Conservation (phyloP, 2,888 invertebrate species). For the Parnassius orleans region DNA sequence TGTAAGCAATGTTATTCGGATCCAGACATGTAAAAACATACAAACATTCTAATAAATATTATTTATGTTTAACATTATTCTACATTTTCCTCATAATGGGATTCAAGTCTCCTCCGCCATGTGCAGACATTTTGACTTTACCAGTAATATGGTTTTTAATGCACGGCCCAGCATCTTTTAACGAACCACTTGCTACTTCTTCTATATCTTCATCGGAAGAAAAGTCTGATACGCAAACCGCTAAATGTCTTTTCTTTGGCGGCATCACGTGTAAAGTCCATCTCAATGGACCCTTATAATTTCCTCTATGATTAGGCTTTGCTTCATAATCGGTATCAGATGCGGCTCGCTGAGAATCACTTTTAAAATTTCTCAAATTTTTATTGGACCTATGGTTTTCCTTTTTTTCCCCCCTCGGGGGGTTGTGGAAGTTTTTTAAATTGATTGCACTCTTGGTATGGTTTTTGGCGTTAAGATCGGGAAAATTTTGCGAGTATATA, state of each 20-base stretch:
- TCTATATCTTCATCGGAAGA: constrained; percentile 68
- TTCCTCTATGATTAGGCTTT: constrained; percentile 43
- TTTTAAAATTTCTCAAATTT: constrained; percentile 50
- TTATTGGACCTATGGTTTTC: constrained; percentile 61
- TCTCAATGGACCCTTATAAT: constrained; percentile 59
- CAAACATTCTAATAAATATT: constrained; percentile 6
- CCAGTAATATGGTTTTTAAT: constrained; percentile 54
- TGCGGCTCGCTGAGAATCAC: constrained; percentile 60
- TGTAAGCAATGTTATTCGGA: background rate
- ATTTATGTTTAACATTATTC: constrained; percentile 26
- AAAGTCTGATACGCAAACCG: constrained; percentile 64
- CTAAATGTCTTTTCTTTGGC: constrained; percentile 68
- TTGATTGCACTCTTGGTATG: constrained; percentile 66
- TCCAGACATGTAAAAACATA: constrained; percentile 4
- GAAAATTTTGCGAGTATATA: constrained; percentile 74
- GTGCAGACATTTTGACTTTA: constrained; percentile 64
- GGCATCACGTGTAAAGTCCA: constrained; percentile 65
- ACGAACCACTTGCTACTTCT: constrained; percentile 46
- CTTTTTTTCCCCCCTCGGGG: constrained; percentile 79
- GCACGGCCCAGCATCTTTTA: constrained; percentile 61
- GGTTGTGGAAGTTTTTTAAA: constrained; percentile 79
- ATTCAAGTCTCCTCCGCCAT: constrained; percentile 70
- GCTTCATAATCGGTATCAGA: constrained; percentile 72
- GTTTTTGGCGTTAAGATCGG: constrained; percentile 59
- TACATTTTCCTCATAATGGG: constrained; percentile 70